A percentile compares a stretch with the other conserved stretches of the same genome.
phyloP scores from a whole-genome alignment of 2,113 vertebrate genomes.

The Henicopernis longicauda region DNA sequence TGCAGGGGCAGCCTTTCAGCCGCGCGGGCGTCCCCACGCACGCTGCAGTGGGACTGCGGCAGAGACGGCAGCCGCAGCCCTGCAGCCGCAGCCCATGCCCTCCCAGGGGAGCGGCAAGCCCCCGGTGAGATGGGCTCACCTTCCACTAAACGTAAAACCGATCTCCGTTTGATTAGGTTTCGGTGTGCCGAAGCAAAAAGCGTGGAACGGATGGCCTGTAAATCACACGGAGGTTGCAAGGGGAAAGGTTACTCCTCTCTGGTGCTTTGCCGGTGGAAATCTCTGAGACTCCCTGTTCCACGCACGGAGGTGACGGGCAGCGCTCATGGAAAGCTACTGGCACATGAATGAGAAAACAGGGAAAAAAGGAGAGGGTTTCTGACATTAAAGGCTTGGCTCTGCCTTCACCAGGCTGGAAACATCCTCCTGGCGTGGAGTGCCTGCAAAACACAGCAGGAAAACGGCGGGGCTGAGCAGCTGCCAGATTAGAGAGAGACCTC shows the following conservation, averaged over 20 bases:
- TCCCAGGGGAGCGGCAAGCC: fast-evolving
- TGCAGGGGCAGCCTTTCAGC: neutral
- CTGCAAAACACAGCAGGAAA: neutral
- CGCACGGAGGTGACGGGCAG: neutral
- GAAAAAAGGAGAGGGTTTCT: neutral
- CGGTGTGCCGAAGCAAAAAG: neutral
- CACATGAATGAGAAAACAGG: neutral
- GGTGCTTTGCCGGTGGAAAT: neutral
- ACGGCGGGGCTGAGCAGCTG: neutral
- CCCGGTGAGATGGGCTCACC: fast-evolving
- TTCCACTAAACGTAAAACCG: fast-evolving
- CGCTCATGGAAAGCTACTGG: fast-evolving
- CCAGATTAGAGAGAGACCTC: neutral
- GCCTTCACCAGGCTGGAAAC: neutral
- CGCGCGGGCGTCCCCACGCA: fast-evolving
- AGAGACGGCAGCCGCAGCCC: neutral
- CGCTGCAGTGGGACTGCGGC: neutral
- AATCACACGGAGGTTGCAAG: fast-evolving
- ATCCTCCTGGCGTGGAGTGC: neutral
- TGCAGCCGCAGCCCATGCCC: neutral
- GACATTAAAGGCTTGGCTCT: neutral
- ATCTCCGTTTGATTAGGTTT: neutral
- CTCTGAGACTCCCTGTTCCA: neutral
- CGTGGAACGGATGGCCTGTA: neutral
- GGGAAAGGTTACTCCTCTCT: neutral